Percentiles rank a stretch among this genome's conserved stretches.
Conservation (phyloP, 2,797 vertebrate genomes). For the Sciurus carolinensis region DNA sequence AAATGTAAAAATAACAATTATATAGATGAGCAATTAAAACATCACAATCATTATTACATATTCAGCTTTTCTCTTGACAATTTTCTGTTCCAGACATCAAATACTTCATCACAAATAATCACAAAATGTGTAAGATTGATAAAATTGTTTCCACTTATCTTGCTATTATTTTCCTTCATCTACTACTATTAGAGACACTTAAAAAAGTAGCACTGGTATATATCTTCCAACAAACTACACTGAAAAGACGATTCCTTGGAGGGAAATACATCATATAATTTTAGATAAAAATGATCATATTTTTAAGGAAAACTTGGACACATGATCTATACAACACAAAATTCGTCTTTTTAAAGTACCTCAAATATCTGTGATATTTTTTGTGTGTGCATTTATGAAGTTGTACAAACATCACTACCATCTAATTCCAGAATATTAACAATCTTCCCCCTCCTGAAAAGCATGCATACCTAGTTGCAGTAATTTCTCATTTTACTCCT, state of each 20-base stretch:
- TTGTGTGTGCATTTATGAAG: not conserved
- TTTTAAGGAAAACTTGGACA: not conserved
- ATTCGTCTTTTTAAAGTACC: not conserved
- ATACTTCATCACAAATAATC: not conserved
- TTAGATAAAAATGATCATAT: not conserved
- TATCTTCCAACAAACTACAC: not conserved
- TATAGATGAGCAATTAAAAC: not conserved
- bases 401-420: not conserved
- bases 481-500: not conserved
- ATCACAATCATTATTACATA: not conserved
- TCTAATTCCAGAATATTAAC: not conserved
- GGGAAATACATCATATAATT: not conserved
- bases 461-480: not conserved
- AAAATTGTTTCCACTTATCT: not conserved
- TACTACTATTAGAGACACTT: not conserved
- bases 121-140: not conserved
- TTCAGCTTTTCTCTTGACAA: not conserved
- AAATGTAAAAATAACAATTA: constrained; percentile 5
- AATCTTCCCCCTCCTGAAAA: not conserved
- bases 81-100: not conserved
- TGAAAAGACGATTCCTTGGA: not conserved
- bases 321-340: not conserved
- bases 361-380: not conserved
- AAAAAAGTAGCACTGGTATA: not conserved
- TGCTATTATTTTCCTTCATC: not conserved